Base-by-base conservation (phyloP, 1,140 invertebrate genomes). In the Anthonomus grandis region DNA sequence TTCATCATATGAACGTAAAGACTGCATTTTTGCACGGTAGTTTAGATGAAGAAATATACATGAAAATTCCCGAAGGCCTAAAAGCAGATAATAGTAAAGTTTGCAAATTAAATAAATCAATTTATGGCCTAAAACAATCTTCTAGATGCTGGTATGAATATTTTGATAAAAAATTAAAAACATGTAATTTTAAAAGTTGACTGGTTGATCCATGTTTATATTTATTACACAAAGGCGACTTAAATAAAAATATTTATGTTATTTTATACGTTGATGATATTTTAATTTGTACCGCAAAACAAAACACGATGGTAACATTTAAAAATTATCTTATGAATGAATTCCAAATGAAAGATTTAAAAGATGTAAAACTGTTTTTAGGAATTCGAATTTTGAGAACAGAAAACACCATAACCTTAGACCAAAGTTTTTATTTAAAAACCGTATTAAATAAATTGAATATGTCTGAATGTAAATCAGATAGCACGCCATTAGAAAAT, bases 111-210 rank as follows among this genome's bases (percentile, higher is more conserved):
- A 71, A 73, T 31, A 74, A 71, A 59, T 60, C 68, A 24, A 46
- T 76, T 15, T 77, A 77, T 61, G 74, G 71, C 0, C 59, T 77
- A 13, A 74, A 76, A 66, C 74, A 76, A 57, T 57, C 72, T 17
- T 66, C 72, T 37, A 57, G 64, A 52, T 64, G 63, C 36, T 70
- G 68, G 67, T 68, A 60, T 59, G 50, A 69, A 61, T 45, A 45
- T 3, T 66, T 71, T 62, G 56, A 71, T 24, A 15, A 63, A 34
- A 44, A 42, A 25, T 52, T 71, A 23, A 64, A 61, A 53, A 51
- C 64, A 22, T 48, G 54, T n/a, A 63, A 64, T 25, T 70, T 70
- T 64, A 34, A 53, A 37, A 69, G 60, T 57, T 70, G 63, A 38
- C 8, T 38, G 27, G 63, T 59, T 19, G 68, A 70, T 62, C 51